Evolutionary conservation across 2,113 vertebrate species (phyloP), one percentile per base, ranked within the genome.

Genomic region (Nycticebus coucang): DNA sequence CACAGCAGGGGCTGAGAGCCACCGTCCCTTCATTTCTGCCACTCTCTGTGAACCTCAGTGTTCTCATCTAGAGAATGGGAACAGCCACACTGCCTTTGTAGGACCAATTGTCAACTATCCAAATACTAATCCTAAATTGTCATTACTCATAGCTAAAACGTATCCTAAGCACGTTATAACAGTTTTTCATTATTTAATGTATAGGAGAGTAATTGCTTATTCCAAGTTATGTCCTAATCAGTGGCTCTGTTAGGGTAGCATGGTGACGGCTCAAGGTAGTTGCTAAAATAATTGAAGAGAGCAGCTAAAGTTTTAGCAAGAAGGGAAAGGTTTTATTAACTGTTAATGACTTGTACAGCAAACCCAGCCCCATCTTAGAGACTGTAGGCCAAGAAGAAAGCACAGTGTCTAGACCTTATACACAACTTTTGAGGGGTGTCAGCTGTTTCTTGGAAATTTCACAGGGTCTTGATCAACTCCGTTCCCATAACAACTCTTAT

Each of bases 1-100:
- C 3, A 0, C 4, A 22, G 64, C 77, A 55, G 28, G n/a, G 15
- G 55, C 4, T 9, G 37, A 69, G 68, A 95, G n/a, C 55, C 35
- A 37, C 2, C 30, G 35, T 21, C 30, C 62, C 59, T 74, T 30
- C 80, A 50, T 59, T 33, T 37, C 64, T 87, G 30, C 45, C 28
- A 2, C 75, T 30, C 21, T 68, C 19, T 35, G 14, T 57, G 50
- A 71, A 50, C 75, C n/a, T 89, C 50, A 18, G 13, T 79, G 66
- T 90, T 35, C 84, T 95, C 19, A 41, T 81, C 55, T 55, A 22
- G 74, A 94, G 53, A 91, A 91, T 59, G 81, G 41, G 72, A 14
- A 21, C 28, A 80, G 13, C 30, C 41, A 19, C 33, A 7, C 79
- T 1, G 24, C 45, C 62, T 45, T 7, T 18, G 9, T 14, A 30